phyloP scores from a whole-genome alignment of 2,888 invertebrate genomes.

The Enchytraeus crypticus region DNA sequence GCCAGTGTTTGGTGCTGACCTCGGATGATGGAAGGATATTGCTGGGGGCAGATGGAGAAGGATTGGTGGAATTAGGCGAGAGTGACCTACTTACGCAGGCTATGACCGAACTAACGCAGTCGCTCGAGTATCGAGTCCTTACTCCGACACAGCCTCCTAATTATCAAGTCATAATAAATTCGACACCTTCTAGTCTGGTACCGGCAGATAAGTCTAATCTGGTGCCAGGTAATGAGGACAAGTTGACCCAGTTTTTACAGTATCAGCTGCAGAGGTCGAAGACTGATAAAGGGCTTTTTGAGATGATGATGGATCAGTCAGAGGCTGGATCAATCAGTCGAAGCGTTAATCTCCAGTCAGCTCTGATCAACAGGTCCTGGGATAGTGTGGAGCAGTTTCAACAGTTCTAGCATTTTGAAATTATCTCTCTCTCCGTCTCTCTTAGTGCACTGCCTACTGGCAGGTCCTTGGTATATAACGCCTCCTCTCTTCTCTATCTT shows the following conservation, averaged over 20 bases:
- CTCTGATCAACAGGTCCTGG: neutral
- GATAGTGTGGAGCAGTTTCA: neutral
- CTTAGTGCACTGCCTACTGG: too few species aligned
- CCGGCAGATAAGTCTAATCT: neutral
- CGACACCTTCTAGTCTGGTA: neutral
- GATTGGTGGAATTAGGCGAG: constrained; percentile 4
- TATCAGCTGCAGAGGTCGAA: neutral
- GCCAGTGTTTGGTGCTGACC: neutral
- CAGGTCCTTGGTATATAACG: too few species aligned
- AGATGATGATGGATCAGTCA: neutral
- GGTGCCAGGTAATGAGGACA: neutral
- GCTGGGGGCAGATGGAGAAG: neutral
- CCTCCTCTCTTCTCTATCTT: too few species aligned
- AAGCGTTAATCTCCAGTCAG: neutral
- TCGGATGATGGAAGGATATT: neutral
- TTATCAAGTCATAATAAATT: neutral
- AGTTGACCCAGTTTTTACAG: neutral
- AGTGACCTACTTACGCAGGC: constrained; percentile 51
- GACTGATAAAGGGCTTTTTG: too few species aligned
- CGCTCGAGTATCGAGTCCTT: constrained; percentile 1
- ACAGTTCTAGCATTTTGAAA: too few species aligned
- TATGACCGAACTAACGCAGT: constrained; percentile 44
- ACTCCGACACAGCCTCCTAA: neutral
- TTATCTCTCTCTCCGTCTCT: too few species aligned
- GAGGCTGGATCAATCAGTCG: neutral